phyloP scores from a whole-genome alignment of 35 echinoderm and acorn worm genomes.

The Holothuria glaberrima region DNA sequence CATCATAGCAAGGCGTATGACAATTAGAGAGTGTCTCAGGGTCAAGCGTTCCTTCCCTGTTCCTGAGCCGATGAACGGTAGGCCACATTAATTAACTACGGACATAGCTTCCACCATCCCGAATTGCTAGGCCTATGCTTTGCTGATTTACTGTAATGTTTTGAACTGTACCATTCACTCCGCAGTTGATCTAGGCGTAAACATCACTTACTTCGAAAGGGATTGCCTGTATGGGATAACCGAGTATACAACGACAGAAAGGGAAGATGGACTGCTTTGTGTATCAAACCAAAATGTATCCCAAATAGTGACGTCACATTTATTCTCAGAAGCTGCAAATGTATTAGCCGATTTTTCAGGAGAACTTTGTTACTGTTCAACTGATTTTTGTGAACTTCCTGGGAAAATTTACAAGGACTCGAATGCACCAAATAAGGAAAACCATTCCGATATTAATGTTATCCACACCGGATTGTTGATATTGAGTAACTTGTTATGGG shows the following conservation, averaged over 20 bases:
- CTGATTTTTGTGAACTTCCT: slow-evolving; percentile 37
- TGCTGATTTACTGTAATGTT: neutral
- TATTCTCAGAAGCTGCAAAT: neutral
- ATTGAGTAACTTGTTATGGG: too few relatives aligned
- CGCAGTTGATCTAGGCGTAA: neutral
- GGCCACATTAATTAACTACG: too few relatives aligned
- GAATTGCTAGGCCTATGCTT: too few relatives aligned
- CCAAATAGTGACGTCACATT: neutral
- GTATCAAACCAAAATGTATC: neutral
- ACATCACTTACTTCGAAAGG: neutral
- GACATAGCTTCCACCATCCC: too few relatives aligned
- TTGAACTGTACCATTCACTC: neutral
- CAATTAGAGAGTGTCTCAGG: too few relatives aligned
- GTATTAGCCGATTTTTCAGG: neutral
- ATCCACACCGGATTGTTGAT: too few relatives aligned
- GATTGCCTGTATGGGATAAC: slow-evolving; percentile 32
- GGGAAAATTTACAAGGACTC: too few relatives aligned
- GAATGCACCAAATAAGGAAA: too few relatives aligned
- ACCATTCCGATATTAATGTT: too few relatives aligned
- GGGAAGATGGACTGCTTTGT: neutral
- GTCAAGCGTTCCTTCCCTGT: too few relatives aligned
- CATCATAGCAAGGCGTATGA: too few relatives aligned
- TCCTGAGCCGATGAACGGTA: too few relatives aligned
- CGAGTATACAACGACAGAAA: neutral
- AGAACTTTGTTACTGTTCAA: slow-evolving; percentile 28